Conservation (phyloP, 1,140 invertebrate genomes). For the Zelostemma sp. region DNA sequence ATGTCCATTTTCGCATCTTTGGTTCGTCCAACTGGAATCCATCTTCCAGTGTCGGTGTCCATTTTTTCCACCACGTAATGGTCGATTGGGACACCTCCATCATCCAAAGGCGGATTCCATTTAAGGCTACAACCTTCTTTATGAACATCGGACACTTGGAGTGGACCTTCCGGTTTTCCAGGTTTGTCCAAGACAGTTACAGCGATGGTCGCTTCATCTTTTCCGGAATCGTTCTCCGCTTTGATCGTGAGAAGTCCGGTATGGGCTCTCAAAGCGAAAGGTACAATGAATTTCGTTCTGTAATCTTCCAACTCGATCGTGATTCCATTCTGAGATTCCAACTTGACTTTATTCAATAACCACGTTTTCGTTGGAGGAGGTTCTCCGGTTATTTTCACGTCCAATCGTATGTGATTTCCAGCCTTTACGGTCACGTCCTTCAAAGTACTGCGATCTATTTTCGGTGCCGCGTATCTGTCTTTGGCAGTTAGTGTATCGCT, state of each 20-base stretch:
- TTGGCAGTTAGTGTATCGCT: conserved; percentile 87
- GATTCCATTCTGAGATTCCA: conserved; percentile 75
- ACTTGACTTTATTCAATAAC: conserved; percentile 84
- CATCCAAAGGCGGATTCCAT: conserved; percentile 93
- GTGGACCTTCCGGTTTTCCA: conserved; percentile 89
- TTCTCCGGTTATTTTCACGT: conserved; percentile 91
- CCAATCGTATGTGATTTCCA: conserved; percentile 86
- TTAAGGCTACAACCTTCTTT: conserved; percentile 93
- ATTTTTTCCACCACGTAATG: conserved; percentile 94
- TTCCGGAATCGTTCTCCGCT: conserved; percentile 91
- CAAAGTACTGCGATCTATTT: conserved; percentile 90
- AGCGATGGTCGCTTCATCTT: conserved; percentile 91
- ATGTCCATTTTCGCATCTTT: conserved; percentile 89
- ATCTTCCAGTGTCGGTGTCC: conserved; percentile 85
- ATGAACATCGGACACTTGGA: conserved; percentile 91
- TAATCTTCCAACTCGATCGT: conserved; percentile 89
- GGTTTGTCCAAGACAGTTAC: conserved; percentile 91
- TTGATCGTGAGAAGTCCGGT: conserved; percentile 89
- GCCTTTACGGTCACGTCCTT: conserved; percentile 90
- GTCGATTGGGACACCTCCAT: conserved; percentile 92
- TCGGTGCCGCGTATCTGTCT: conserved; percentile 89
- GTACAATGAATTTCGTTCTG: conserved; percentile 84
- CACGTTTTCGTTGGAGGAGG: conserved; percentile 88
- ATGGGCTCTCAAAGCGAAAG: conserved; percentile 82
- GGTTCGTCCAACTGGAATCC: conserved; percentile 83